phyloP scores from a whole-genome alignment of 2,888 invertebrate species.

The Sclerodermus sp. region DNA sequence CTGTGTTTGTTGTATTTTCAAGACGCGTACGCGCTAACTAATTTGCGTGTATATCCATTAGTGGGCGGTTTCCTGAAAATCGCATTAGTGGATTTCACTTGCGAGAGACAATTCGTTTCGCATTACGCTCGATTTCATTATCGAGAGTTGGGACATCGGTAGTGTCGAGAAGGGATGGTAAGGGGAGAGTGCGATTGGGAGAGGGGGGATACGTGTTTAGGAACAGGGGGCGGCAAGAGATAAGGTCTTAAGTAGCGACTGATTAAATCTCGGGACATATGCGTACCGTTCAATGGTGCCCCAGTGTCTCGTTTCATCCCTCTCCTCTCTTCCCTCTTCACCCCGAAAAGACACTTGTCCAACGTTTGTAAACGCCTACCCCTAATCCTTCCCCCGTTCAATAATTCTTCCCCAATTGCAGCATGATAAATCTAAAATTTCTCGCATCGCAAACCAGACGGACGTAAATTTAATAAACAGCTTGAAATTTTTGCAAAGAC shows the following conservation, averaged over 20 bases:
- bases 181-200: slow-evolving; percentile 25
- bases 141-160: slow-evolving; percentile 20
- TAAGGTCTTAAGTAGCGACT: slow-evolving; percentile 52
- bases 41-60: slow-evolving; percentile 48
- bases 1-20: too few relatives aligned
- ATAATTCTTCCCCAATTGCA: too few relatives aligned
- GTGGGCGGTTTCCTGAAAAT: slow-evolving; percentile 29
- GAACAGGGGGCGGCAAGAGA: slow-evolving; percentile 34
- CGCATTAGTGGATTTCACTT: slow-evolving; percentile 45
- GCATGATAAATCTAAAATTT: too few relatives aligned
- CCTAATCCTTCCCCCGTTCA: neutral
- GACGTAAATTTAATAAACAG: too few relatives aligned
- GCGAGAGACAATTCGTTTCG: slow-evolving; percentile 41
- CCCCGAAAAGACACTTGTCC: neutral
- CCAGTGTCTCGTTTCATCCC: slow-evolving; percentile 12
- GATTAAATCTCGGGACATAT: slow-evolving; percentile 58
- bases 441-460: too few relatives aligned
- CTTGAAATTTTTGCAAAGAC: too few relatives aligned
- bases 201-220: slow-evolving; percentile 19
- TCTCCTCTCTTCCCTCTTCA: slow-evolving; percentile 8
- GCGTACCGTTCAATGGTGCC: slow-evolving; percentile 50
- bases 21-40: slow-evolving; percentile 18
- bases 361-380: neutral
- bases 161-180: slow-evolving; percentile 14
- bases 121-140: slow-evolving; percentile 53